Percentiles rank a stretch among this genome's conserved stretches.
Conservation (phyloP, 2,113 vertebrate genomes). For the Macrotus californicus region DNA sequence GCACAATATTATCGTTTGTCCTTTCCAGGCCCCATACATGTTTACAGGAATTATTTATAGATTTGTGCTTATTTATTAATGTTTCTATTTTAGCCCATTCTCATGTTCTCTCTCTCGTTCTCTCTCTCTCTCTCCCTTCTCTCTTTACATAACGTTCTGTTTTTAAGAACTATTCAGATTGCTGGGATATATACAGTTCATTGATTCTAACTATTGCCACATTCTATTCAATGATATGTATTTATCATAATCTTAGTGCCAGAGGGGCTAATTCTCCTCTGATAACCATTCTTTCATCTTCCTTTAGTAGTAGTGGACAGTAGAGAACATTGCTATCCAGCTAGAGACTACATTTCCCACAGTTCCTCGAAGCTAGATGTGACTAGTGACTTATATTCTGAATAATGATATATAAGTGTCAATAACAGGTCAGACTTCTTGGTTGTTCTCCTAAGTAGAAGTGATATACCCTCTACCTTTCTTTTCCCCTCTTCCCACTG, state of each 20-base stretch:
- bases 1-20: not conserved
- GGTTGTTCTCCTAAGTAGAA: not conserved
- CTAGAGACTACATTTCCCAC: not conserved
- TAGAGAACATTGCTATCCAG: not conserved
- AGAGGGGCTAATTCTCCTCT: not conserved
- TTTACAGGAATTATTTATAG: not conserved
- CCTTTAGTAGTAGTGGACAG: not conserved
- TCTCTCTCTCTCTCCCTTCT: not conserved
- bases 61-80: not conserved
- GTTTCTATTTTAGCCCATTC: not conserved
- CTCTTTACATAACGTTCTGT: not conserved
- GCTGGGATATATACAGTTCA: not conserved
- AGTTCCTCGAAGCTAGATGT: not conserved
- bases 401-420: not conserved
- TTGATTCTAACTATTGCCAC: not conserved
- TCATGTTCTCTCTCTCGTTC: not conserved
- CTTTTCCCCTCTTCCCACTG: not conserved
- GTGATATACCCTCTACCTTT: not conserved
- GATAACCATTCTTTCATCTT: not conserved
- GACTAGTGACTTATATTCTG: not conserved
- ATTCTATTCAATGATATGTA: not conserved
- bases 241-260: not conserved
- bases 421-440: not conserved
- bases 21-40: not conserved
- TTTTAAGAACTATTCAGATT: not conserved